phyloP scores from a whole-genome alignment of 2,797 vertebrate genomes.

The Clarias platycephalus region DNA sequence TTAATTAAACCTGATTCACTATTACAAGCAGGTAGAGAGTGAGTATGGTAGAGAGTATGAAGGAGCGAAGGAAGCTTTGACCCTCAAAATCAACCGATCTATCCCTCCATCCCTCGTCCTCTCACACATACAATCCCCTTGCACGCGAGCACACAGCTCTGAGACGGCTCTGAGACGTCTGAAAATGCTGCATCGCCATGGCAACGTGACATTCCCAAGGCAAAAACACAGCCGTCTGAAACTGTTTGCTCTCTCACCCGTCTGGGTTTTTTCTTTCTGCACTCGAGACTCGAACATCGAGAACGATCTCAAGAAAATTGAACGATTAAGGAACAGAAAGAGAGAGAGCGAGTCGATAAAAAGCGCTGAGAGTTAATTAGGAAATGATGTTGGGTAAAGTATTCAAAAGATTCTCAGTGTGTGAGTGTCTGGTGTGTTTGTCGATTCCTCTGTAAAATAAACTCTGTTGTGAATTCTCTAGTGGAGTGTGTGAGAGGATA shows the following conservation, averaged over 20 bases:
- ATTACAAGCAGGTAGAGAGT: background rate
- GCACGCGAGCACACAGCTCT: slow-evolving; percentile 50
- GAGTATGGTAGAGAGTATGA: background rate
- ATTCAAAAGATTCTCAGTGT: background rate
- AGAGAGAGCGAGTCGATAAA: background rate
- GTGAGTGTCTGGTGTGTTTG: too few relatives aligned
- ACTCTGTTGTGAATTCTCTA: background rate
- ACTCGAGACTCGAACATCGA: background rate
- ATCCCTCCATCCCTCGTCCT: background rate
- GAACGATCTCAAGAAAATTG: too few relatives aligned
- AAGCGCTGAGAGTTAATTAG: background rate
- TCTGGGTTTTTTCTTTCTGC: slow-evolving; percentile 10
- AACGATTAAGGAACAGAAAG: background rate
- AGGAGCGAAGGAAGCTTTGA: background rate
- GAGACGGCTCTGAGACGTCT: slow-evolving; percentile 43
- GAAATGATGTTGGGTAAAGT: background rate
- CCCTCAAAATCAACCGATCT: background rate
- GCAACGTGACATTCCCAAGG: slow-evolving; percentile 52
- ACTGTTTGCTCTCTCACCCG: slow-evolving; percentile 24
- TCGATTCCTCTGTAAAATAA: background rate
- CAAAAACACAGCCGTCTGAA: background rate
- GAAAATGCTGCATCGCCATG: slow-evolving; percentile 62
- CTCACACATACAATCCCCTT: slow-evolving; percentile 14
- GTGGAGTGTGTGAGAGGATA: background rate
- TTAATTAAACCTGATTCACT: too few relatives aligned